Conservation (phyloP, 1,140 invertebrate genomes). For the Choristoneura fumiferana region DNA sequence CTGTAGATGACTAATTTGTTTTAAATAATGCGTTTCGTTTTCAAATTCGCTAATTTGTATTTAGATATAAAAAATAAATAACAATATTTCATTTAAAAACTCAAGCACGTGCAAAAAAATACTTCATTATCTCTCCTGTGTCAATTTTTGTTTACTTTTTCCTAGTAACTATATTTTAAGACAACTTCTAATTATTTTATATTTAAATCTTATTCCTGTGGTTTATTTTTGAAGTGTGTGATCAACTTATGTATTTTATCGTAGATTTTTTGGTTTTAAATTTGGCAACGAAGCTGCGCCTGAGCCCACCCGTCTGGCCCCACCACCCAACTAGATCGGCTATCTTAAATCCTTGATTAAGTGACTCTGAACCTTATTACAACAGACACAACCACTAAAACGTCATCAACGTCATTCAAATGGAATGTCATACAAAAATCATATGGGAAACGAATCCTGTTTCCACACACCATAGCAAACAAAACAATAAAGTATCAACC, state of each 20-base stretch:
- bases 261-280: constrained; percentile 35
- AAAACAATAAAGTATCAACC: neutral
- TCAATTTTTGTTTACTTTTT: no score
- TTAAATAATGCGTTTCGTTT: no score
- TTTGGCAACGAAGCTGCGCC: constrained; percentile 35
- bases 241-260: constrained; percentile 25
- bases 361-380: constrained; percentile 31
- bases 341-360: constrained; percentile 24
- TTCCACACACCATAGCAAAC: constrained; percentile 41
- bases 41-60: no score
- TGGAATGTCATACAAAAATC: constrained; percentile 74
- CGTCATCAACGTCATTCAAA: constrained; percentile 29
- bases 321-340: constrained; percentile 56
- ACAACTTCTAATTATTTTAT: no score
- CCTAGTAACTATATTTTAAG: no score
- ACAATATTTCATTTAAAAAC: no score
- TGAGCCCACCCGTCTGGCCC: constrained; percentile 45
- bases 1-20: no score
- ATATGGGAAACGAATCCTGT: constrained; percentile 73
- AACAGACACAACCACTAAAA: constrained; percentile 24
- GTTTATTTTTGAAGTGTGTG: neutral
- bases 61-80: no score
- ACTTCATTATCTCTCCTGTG: no score
- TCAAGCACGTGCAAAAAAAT: no score
- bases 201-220: no score